phyloP scores from a whole-genome alignment of 2,888 invertebrate species.

The Apamea crenata region DNA sequence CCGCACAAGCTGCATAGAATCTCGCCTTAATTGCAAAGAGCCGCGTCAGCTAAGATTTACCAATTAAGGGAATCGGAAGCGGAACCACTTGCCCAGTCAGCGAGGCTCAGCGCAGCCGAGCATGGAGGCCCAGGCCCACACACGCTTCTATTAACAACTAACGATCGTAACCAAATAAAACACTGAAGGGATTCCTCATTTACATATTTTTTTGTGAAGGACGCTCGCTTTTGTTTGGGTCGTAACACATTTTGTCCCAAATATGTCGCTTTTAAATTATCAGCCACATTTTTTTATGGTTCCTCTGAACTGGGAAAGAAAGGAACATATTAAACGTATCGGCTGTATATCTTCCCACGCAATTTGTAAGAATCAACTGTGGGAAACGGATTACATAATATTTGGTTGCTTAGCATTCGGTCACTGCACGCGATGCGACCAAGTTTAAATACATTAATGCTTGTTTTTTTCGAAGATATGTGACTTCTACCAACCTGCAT shows the following conservation, averaged over 20 bases:
- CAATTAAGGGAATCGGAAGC: conserved; percentile 87
- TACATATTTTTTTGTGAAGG: conserved; percentile 50
- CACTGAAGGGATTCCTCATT: conserved; percentile 54
- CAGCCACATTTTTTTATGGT: conserved; percentile 51
- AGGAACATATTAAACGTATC: conserved; percentile 61
- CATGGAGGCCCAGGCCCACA: conserved; percentile 41
- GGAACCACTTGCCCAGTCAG: conserved; percentile 85
- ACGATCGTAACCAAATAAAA: conserved; percentile 63
- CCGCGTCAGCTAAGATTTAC: conserved; percentile 88
- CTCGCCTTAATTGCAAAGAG: conserved; percentile 86
- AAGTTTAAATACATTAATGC: conserved; percentile 18
- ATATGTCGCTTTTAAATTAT: conserved; percentile 58
- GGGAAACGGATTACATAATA: conserved; percentile 62
- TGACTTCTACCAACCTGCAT: neutral
- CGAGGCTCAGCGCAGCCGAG: conserved; percentile 64
- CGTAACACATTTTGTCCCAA: conserved; percentile 47
- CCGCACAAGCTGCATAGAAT: conserved; percentile 79
- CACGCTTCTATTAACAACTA: conserved; percentile 48
- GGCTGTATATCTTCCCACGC: conserved; percentile 60
- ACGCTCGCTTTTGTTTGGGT: conserved; percentile 38
- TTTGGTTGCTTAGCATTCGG: conserved; percentile 39
- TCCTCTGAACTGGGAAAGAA: conserved; percentile 60
- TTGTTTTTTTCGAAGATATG: neutral
- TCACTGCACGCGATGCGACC: conserved; percentile 33
- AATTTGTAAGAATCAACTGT: conserved; percentile 64